Evolutionary conservation across 2,797 vertebrate genomes (phyloP).

Genomic region (Dryobates pubescens): DNA sequence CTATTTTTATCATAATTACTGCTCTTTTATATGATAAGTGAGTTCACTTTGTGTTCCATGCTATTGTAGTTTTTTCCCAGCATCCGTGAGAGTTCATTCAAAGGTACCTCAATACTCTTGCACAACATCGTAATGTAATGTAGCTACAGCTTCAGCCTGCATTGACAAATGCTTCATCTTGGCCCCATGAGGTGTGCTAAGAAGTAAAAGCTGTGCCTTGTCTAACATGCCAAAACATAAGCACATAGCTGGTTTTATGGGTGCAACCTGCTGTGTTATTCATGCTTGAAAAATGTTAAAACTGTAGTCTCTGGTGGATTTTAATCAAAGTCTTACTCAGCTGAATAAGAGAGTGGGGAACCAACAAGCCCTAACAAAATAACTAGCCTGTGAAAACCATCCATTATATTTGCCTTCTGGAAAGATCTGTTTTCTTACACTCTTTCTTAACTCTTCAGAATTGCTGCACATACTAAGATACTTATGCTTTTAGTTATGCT

Average conservation of each 20-base stretch:
- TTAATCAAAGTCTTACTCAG: conserved; percentile 17
- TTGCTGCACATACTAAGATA: neutral
- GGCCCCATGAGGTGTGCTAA: conserved; percentile 36
- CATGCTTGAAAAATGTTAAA: conserved; percentile 22
- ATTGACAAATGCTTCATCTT: conserved; percentile 21
- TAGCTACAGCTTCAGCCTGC: neutral
- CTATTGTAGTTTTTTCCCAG: neutral
- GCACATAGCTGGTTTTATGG: conserved; percentile 20
- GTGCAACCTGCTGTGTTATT: conserved; percentile 44
- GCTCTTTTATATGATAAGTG: neutral
- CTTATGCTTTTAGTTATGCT: neutral
- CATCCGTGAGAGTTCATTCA: neutral
- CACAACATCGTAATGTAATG: neutral
- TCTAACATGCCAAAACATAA: conserved; percentile 10
- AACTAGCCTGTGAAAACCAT: neutral
- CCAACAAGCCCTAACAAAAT: neutral
- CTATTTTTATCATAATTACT: conserved; percentile 2
- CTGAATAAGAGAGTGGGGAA: conserved; percentile 4
- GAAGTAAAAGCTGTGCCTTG: conserved; percentile 49
- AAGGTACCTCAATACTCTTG: neutral
- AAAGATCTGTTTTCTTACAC: neutral
- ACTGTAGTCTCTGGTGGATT: neutral
- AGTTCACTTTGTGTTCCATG: neutral
- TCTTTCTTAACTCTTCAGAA: neutral
- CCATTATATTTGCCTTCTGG: neutral